phyloP scores from a whole-genome alignment of 1,140 invertebrate species.

The Steinernema khuongi region DNA sequence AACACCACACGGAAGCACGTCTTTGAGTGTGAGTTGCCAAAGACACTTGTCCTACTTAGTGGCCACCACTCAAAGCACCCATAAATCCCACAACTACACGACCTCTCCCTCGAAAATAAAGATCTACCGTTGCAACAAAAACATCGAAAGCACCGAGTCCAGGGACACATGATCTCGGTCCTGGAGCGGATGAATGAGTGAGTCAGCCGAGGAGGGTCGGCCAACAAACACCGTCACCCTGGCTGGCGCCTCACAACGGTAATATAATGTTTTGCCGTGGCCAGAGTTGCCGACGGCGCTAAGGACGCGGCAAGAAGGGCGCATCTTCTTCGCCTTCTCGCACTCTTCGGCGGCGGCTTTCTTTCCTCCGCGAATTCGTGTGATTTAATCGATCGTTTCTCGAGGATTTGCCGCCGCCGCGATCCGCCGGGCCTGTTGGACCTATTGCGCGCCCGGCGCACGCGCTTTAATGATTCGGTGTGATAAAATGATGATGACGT shows the following conservation, averaged over 20 bases:
- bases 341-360: background rate
- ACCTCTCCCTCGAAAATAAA: too few species aligned
- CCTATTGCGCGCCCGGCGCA: background rate
- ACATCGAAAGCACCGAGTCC: too few species aligned
- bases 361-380: background rate
- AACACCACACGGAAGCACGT: too few species aligned
- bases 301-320: background rate
- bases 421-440: background rate
- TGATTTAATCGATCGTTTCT: background rate
- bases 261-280: background rate
- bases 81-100: too few species aligned
- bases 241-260: background rate
- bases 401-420: background rate
- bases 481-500: conserved; percentile 17
- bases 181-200: too few species aligned
- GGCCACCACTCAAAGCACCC: too few species aligned
- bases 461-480: background rate
- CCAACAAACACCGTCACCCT: background rate
- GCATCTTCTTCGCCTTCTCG: background rate
- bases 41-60: too few species aligned
- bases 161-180: too few species aligned
- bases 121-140: too few species aligned
- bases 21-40: too few species aligned
- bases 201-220: background rate
- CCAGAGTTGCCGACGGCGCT: background rate